Evolutionary conservation across 2,113 vertebrate species (phyloP).

Genomic region (Rostratula benghalensis): DNA sequence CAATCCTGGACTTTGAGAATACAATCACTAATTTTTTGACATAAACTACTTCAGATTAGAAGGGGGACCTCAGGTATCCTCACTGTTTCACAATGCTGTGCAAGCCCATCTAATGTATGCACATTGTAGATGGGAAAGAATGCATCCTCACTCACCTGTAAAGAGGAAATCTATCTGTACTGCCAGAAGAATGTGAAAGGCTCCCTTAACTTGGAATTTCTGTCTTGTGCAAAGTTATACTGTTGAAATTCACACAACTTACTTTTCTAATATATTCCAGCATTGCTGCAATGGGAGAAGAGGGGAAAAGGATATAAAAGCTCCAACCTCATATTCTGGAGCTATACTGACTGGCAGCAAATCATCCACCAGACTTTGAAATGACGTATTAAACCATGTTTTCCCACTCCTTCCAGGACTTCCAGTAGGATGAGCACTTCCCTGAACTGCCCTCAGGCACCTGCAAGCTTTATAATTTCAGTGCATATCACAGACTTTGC

Average conservation of each 20-base stretch:
- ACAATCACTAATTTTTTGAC: not conserved
- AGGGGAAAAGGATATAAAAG: not conserved
- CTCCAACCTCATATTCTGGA: not conserved
- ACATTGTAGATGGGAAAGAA: not conserved
- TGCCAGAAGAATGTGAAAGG: not conserved
- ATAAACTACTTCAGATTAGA: not conserved
- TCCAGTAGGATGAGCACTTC: not conserved
- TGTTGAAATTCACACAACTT: not conserved
- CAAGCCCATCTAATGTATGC: not conserved
- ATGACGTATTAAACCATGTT: fast-evolving
- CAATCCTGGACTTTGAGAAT: not conserved
- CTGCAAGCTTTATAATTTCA: not conserved
- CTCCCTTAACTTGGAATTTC: not conserved
- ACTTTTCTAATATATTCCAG: not conserved
- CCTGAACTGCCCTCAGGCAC: not conserved
- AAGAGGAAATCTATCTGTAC: not conserved
- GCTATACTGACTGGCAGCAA: not conserved
- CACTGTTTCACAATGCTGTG: not conserved
- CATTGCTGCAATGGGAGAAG: not conserved
- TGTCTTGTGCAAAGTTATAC: not conserved
- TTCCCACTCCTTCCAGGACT: not conserved
- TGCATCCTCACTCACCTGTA: not conserved
- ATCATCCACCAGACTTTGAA: not conserved
- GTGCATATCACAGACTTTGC: not conserved
- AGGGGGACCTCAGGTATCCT: not conserved